A percentile compares a stretch with the other conserved stretches of the same genome.
These are phyloP conservation scores for Tympanuchus pallidicinctus DNA, from an alignment of 2,113 vertebrate genomes.

Conservation along the genomic window DNA sequence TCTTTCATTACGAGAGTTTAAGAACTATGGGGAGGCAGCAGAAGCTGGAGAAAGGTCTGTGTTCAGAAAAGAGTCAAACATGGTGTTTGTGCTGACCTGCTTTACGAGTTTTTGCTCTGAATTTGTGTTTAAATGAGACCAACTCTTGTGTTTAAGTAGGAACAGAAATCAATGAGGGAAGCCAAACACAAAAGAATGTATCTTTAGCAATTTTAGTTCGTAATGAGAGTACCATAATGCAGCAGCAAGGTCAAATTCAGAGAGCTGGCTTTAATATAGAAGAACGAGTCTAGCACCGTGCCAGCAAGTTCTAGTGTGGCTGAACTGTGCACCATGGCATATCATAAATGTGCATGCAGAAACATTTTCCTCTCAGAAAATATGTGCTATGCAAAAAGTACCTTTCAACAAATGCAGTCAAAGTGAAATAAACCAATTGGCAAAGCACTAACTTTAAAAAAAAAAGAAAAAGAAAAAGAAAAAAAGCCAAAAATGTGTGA, in stretches of 20 bases:
- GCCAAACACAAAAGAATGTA: not conserved
- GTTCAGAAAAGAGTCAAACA: not conserved
- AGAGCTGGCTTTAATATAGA: not conserved
- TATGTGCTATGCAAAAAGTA: not conserved
- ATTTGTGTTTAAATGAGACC: not conserved
- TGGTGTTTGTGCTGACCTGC: not conserved
- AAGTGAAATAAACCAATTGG: not conserved
- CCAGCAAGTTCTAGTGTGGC: not conserved
- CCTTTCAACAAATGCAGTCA: not conserved
- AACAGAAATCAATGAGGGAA: not conserved
- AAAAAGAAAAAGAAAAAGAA: too few relatives aligned
- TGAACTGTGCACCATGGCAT: not conserved
- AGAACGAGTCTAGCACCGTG: rapidly evolving
- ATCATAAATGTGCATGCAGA: not conserved
- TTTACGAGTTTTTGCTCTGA: not conserved
- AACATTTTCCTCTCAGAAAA: not conserved
- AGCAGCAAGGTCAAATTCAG: not conserved
- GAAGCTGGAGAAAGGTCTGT: rapidly evolving
- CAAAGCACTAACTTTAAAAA: not conserved
- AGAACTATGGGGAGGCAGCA: not conserved
- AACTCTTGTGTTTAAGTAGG: not conserved
- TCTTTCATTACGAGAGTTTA: not conserved
- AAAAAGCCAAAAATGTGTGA: too few relatives aligned
- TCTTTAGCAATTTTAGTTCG: not conserved
- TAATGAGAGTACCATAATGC: not conserved